Evolutionary conservation across 2,888 invertebrate species (phyloP).

Genomic region (Synergus japonicus): DNA sequence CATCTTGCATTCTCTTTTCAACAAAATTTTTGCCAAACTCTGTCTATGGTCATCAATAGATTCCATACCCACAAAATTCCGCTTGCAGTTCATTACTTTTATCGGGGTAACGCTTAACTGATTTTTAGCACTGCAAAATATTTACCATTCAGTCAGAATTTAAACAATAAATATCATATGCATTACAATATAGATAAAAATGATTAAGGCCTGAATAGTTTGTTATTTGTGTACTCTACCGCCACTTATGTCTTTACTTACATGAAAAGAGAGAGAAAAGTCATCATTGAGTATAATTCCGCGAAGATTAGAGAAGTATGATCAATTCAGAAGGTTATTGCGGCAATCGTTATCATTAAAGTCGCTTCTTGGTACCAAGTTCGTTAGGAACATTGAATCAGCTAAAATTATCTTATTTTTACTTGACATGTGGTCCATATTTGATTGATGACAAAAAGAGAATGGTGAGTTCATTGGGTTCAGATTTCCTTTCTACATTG

Average conservation of each 20-base stretch:
- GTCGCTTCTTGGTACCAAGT: neutral
- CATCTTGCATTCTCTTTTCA: neutral
- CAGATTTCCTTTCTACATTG: neutral
- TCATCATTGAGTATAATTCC: neutral
- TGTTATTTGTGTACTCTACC: neutral
- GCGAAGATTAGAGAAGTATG: neutral
- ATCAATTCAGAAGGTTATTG: conserved; percentile 18
- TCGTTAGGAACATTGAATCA: conserved; percentile 8
- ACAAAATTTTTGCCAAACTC: neutral
- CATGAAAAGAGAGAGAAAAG: neutral
- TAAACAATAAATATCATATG: no score
- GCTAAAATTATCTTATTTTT: neutral
- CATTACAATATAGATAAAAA: neutral
- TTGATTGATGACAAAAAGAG: neutral
- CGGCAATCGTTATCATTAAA: conserved; percentile 1
- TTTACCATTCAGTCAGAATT: neutral
- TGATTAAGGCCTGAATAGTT: neutral
- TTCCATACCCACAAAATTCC: no score
- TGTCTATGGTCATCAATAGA: neutral
- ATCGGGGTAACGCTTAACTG: neutral
- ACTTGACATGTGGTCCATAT: conserved; percentile 1
- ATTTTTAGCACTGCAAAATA: neutral
- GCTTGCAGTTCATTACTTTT: neutral
- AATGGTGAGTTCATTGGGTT: neutral
- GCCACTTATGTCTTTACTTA: neutral